Evolutionary conservation across 2,113 vertebrate species (phyloP), one percentile per base, ranked within the genome.

Genomic region (Accipiter virgatus): DNA sequence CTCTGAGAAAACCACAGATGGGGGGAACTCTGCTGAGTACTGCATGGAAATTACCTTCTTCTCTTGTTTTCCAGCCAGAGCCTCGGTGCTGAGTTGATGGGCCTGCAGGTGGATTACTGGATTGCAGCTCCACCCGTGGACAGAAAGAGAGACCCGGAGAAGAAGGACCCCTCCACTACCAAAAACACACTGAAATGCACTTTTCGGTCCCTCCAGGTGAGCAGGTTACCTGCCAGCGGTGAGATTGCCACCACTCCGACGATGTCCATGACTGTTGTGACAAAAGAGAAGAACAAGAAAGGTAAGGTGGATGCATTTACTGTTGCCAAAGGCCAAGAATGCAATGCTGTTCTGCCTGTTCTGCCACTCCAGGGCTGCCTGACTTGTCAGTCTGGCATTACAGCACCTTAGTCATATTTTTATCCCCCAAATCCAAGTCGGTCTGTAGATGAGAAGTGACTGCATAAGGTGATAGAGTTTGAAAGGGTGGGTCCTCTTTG

Each of bases 161-260:
- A 99, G 98, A 99, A 98, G 86, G 99, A 99, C 95, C 97, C 97
- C 55, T 98, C 98, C 88, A 97, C 98, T 95, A 97, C 99, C 97
- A 99, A 99, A 98, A 99, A 98, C 98, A 99, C 99, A 42, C 98
- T 99, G 94, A 99, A 99, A 99, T 99, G 99, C 99, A 99, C 99
- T 98, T 99, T 99, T 98, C 99, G 99, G 98, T 99, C 99, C 96
- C 99, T 99, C 95, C 99, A 99, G 98, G 99, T 99, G 98, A 99
- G 99, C 99, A 98, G 99, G 98, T 97, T 99, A 91, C 99, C 99
- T 88, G 97, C 97, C 68, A 98, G 98, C 10, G 97, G 98, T 2
- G 99, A 99, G 96, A 97, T 95, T 9, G 90, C 97, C 38, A 88
- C 98, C 91, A 98, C 98, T 72, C 99, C 99, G 73, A 98, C 98